Conservation (phyloP, 2,113 vertebrate genomes). For the Crypturellus undulatus region DNA sequence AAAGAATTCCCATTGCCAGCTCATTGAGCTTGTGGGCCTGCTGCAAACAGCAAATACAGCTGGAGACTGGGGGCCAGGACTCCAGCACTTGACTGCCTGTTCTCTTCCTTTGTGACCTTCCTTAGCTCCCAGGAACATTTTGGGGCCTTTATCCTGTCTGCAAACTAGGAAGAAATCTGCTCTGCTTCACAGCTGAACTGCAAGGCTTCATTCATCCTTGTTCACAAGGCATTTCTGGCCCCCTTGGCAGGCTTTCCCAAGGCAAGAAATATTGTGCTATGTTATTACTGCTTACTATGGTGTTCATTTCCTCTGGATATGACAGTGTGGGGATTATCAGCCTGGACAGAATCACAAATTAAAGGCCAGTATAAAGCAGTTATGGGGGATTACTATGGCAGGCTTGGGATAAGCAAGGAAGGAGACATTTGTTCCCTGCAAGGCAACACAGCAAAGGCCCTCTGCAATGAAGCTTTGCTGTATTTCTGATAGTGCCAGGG, state of each 20-base stretch:
- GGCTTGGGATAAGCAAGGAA: background rate
- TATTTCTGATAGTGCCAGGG: background rate
- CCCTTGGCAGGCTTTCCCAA: conserved; percentile 6
- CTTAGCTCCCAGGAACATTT: background rate
- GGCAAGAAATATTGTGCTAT: background rate
- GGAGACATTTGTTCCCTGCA: background rate
- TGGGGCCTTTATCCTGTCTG: background rate
- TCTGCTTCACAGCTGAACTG: background rate
- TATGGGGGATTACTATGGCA: background rate
- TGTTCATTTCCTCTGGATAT: background rate
- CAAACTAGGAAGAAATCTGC: background rate
- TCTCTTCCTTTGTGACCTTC: background rate
- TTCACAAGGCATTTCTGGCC: background rate
- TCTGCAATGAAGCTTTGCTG: background rate
- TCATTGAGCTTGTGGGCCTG: background rate
- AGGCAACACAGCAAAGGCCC: background rate
- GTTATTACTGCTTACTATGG: background rate
- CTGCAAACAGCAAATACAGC: background rate
- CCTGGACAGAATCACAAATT: background rate
- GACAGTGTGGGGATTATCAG: background rate
- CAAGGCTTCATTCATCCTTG: background rate
- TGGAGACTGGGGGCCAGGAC: accelerated
- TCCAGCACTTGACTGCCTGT: background rate
- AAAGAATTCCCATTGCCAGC: background rate
- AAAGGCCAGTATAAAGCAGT: background rate